Evolutionary conservation across 2,113 vertebrate species (phyloP), one percentile per base, ranked within the genome.

Genomic region (Lamprotornis superbus): DNA sequence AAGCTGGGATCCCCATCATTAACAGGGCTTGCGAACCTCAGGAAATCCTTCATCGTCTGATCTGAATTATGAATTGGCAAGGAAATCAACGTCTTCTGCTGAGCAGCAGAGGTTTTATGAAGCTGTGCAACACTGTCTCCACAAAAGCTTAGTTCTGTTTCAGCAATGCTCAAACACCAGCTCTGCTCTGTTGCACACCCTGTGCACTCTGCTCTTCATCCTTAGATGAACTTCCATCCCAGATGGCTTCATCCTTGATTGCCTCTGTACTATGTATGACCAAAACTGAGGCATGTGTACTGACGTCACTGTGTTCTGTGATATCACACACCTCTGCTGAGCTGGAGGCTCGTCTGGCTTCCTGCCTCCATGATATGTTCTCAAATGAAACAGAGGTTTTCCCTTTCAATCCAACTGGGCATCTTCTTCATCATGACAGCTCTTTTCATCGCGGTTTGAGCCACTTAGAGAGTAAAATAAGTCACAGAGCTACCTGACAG

Each of bases 11-110:
- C 47, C 37, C 21, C 63, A n/a, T 87, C 9, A 1, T 65, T 90
- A 93, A 65, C 67, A 59, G 60, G 70, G 57, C 85, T 92, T 84
- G 47, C 0, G 1, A 95, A 95, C 80, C 68, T 94, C 87, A 90
- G 91, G 85, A 94, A 91, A 92, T 84, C 69, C 52, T 93, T 84
- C 76, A 31, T 86, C 3, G 0, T 92, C 77, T 88, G 87, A 89
- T 91, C 46, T 64, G 80, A 92, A 84, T 95, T 95, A 97, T 28
- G 53, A 60, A 82, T 75, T 95, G 90, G 89, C 80, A 87, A 33
- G 33, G 60, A 89, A 93, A 86, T 59, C 60, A 52, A 50, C 57
- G 59, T 95, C 75, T 84, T 94, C 82, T 75, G 55, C 67, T 86
- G 56, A 90, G 77, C 73, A 63, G 60, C 75, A 67, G 64, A 87